phyloP scores from a whole-genome alignment of 2,888 invertebrate genomes.

The Aphidius colemani region DNA sequence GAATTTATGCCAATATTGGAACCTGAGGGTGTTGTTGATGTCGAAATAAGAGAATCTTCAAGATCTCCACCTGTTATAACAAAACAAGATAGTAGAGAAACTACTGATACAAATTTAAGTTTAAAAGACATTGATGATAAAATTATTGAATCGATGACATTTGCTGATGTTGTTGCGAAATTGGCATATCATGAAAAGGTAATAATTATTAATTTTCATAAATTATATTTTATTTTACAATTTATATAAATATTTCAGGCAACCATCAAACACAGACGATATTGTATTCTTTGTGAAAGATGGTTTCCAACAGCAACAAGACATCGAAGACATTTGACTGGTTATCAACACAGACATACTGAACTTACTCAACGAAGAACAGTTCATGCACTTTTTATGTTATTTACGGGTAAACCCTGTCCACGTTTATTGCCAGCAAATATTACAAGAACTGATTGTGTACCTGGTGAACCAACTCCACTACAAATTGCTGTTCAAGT shows the following conservation, averaged over 20 bases:
- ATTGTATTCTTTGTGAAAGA: slow-evolving; percentile 57
- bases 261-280: slow-evolving; percentile 55
- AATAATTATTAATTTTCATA: too few relatives aligned
- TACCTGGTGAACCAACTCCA: slow-evolving; percentile 55
- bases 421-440: slow-evolving; percentile 54
- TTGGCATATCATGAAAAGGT: slow-evolving; percentile 58
- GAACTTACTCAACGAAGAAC: slow-evolving; percentile 58
- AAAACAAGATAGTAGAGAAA: slow-evolving; percentile 41
- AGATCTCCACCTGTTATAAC: slow-evolving; percentile 55
- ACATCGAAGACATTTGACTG: slow-evolving; percentile 53
- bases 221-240: background rate
- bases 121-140: slow-evolving; percentile 35
- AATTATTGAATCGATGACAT: slow-evolving; percentile 39
- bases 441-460: slow-evolving; percentile 49
- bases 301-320: slow-evolving; percentile 56
- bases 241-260: slow-evolving; percentile 40
- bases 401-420: slow-evolving; percentile 58
- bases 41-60: slow-evolving; percentile 49
- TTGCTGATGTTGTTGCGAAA: slow-evolving; percentile 52
- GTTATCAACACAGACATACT: slow-evolving; percentile 57
- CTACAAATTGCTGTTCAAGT: slow-evolving; percentile 59
- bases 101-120: background rate
- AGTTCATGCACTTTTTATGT: slow-evolving; percentile 57
- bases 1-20: slow-evolving; percentile 51
- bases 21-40: slow-evolving; percentile 42